Evolutionary conservation across 2,113 vertebrate species (phyloP).

Genomic region (Saguinus midas): DNA sequence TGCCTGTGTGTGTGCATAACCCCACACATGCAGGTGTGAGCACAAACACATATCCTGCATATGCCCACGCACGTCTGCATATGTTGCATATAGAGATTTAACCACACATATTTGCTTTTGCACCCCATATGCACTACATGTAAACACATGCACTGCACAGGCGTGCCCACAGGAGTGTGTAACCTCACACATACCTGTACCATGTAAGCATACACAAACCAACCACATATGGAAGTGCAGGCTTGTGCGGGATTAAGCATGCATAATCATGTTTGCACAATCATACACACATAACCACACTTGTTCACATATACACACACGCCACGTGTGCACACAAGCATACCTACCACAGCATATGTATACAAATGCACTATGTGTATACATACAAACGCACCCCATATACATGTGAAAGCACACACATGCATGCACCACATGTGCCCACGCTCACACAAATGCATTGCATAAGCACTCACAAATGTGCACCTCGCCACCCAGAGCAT

Average conservation of each 20-base stretch:
- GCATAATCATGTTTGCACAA: background rate
- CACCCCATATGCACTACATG: background rate
- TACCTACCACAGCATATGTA: background rate
- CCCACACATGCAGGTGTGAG: background rate
- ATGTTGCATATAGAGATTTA: no score
- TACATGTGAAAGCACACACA: background rate
- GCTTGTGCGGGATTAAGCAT: background rate
- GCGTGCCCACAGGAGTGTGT: no score
- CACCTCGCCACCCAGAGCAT: background rate
- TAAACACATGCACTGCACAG: background rate
- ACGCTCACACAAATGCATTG: background rate
- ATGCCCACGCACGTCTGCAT: background rate
- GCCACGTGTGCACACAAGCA: background rate
- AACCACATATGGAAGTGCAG: background rate
- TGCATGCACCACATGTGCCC: background rate
- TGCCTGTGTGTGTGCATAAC: background rate
- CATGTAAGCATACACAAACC: background rate
- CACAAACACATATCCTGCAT: background rate
- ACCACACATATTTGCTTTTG: no score
- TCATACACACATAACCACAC: background rate
- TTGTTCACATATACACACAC: background rate
- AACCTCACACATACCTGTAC: background rate
- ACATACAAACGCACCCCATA: fast-evolving
- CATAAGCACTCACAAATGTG: fast-evolving
- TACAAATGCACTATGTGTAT: no score